Base-by-base conservation (phyloP, 2,888 invertebrate species). In the Erebia ligea region DNA sequence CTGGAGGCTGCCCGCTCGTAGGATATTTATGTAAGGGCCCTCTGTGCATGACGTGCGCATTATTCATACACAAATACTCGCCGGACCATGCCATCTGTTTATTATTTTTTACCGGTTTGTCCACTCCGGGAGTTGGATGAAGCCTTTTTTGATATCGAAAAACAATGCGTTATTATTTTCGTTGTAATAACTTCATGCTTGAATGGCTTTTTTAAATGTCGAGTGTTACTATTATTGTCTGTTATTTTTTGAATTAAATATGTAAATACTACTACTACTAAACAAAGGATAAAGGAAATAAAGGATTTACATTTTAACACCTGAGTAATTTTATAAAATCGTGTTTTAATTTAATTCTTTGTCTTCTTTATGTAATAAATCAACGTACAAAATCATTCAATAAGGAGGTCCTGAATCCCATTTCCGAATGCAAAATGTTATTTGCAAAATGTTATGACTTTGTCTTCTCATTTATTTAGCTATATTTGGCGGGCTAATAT, bases 11-110 rank as follows among this genome's bases (percentile, higher is more conserved):
- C 87, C 84, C 84, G 87, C 84, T 89, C 85, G 84, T 86, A 81
- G 83, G 90, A 91, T 92, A 92, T 92, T 93, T 92, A 93, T 93
- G 91, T 91, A 85, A 85, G 86, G 90, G 84, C 88, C 85, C 87
- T 86, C 82, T 78, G 84, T 83, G 88, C 91, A 92, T 92, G 92
- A 93, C 92, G 90, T 82, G 85, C 83, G 84, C 89, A 92, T 93
- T 91, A 93, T 92, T 93, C 92, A 92, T 92, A 91, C 84, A 85
- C 84, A 83, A 73, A 87, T 84, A 86, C 87, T 82, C 83, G 83
- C 77, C 80, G 81, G 82, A 82, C 86, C 90, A 88, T 88, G 82
- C 86, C 90, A 88, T 88, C 86, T 90, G 90, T 87, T 86, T 87
- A 84, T 86, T 90, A 89, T 91, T 91, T 91, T 90, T 90, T 90